These are phyloP conservation scores for Cyprinella venusta DNA, from an alignment of 2,797 vertebrate genomes.

Conservation along the genomic window DNA sequence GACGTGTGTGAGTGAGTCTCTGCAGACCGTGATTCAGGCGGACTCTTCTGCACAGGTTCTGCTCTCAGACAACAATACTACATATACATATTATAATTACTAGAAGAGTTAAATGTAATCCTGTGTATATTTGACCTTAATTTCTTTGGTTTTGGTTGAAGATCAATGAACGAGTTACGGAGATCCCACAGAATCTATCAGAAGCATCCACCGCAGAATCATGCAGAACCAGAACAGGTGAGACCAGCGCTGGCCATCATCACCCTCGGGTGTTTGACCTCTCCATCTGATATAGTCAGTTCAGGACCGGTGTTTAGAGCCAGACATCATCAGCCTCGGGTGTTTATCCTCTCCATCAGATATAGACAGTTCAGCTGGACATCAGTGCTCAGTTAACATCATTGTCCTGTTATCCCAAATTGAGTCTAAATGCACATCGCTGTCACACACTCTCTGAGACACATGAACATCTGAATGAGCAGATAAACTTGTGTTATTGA, in stretches of 20 bases:
- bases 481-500: too few species aligned
- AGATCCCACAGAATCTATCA: conserved; percentile 3
- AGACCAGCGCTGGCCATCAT: conserved; percentile 56
- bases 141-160: conserved; percentile 30
- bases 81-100: background rate
- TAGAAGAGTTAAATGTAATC: background rate
- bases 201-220: conserved; percentile 13
- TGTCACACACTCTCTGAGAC: background rate
- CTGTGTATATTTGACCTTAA: background rate
- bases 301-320: too few species aligned
- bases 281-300: too few species aligned
- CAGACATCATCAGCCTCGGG: too few species aligned
- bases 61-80: background rate
- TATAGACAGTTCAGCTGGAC: too few species aligned
- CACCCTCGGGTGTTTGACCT: too few species aligned
- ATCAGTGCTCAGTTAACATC: conserved; percentile 69
- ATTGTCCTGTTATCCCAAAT: conserved; percentile 87
- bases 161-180: conserved; percentile 17
- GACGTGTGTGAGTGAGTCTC: background rate
- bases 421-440: conserved; percentile 38
- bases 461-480: background rate
- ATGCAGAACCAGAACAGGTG: conserved; percentile 41
- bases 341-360: too few species aligned
- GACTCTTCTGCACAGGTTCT: conserved; percentile 61
- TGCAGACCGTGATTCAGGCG: background rate